phyloP scores from a whole-genome alignment of 2,888 invertebrate species.

The Tetramorium bicarinatum region DNA sequence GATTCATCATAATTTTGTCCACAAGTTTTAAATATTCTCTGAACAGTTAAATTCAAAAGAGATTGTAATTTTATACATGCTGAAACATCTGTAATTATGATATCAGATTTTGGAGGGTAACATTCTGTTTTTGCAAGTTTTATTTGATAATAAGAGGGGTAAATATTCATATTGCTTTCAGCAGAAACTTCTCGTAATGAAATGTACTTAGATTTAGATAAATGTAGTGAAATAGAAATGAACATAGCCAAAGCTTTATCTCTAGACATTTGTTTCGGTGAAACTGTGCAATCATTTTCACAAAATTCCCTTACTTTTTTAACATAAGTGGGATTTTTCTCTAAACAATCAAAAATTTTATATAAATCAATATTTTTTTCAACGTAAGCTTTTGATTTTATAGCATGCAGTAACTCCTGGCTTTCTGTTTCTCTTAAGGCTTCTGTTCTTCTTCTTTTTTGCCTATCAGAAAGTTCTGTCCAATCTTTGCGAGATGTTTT shows the following conservation, averaged over 20 bases:
- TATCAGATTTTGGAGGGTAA: not conserved
- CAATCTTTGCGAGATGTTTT: not conserved
- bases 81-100: not conserved
- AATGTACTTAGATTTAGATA: constrained; percentile 1
- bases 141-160: constrained; percentile 25
- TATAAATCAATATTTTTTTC: not conserved
- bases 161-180: constrained; percentile 4
- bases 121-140: constrained; percentile 14
- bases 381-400: not conserved
- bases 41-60: constrained; percentile 1
- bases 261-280: not conserved
- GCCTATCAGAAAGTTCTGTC: not conserved
- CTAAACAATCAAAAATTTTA: not conserved
- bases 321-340: not conserved
- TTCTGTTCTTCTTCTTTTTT: constrained; percentile 5
- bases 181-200: constrained; percentile 12
- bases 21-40: constrained; percentile 14
- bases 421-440: not conserved
- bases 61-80: not conserved
- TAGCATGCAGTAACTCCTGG: not conserved
- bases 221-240: not conserved
- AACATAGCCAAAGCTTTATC: not conserved
- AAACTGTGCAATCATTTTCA: not conserved
- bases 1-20: not conserved
- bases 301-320: not conserved